Evolutionary conservation across 2,113 vertebrate genomes (phyloP).

Genomic region (Callipepla californica): DNA sequence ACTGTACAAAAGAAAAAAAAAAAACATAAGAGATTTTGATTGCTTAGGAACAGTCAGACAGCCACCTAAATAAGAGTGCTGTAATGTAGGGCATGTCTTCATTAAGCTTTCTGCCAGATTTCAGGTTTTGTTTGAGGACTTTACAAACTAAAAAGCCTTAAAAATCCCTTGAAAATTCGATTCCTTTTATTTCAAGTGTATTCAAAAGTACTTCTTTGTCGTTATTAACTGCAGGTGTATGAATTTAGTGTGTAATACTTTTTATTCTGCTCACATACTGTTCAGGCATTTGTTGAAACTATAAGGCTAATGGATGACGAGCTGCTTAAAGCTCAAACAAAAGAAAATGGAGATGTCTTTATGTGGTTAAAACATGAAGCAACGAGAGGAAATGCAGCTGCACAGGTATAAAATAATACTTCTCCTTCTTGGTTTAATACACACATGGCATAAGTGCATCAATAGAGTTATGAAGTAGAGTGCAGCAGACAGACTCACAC

Average conservation of each 20-base stretch:
- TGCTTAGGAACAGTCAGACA: background rate
- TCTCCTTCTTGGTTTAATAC: background rate
- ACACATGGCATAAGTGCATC: background rate
- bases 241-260: background rate
- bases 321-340: constrained; percentile 80
- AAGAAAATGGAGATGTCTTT: constrained; percentile 83
- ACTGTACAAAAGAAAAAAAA: background rate
- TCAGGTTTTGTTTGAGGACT: background rate
- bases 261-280: background rate
- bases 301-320: constrained; percentile 84
- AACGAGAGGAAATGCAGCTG: constrained; percentile 83
- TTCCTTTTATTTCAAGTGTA: background rate
- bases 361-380: constrained; percentile 90
- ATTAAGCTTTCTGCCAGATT: background rate
- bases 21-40: background rate
- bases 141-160: background rate
- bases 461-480: background rate
- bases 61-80: background rate
- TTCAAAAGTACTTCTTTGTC: background rate
- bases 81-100: background rate
- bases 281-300: constrained; percentile 84
- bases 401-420: constrained; percentile 81
- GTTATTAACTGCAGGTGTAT: background rate
- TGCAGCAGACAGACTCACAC: fast-evolving
- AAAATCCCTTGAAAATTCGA: background rate